Evolutionary conservation across 2,888 invertebrate genomes (phyloP).

Genomic region (Cantharis flavilabris): DNA sequence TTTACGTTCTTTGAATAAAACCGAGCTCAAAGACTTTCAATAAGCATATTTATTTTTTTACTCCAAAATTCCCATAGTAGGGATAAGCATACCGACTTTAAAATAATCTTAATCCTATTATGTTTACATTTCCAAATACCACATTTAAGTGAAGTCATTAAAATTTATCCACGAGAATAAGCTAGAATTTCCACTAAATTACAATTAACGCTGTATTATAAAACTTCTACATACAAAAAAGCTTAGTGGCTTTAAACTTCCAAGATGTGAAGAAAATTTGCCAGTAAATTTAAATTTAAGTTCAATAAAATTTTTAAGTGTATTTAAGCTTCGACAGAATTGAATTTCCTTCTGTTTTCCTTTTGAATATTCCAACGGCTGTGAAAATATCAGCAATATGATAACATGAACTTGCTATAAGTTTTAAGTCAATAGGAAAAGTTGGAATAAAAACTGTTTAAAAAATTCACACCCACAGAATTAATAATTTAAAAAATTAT

Average conservation of each 20-base stretch:
- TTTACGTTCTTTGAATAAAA: too few species aligned
- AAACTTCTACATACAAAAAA: neutral
- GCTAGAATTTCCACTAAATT: neutral
- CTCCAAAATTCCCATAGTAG: too few species aligned
- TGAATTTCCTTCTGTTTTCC: neutral
- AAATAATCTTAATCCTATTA: neutral
- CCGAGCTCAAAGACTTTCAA: too few species aligned
- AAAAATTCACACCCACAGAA: too few species aligned
- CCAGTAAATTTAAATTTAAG: neutral
- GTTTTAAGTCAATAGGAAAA: neutral
- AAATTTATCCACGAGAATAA: neutral
- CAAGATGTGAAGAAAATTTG: neutral
- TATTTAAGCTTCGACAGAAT: neutral
- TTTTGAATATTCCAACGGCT: neutral
- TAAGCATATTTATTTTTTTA: too few species aligned
- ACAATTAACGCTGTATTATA: neutral
- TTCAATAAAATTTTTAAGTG: neutral
- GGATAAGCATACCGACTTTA: neutral
- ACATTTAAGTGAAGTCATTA: neutral
- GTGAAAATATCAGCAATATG: neutral
- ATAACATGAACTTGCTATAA: neutral
- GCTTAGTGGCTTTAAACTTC: neutral
- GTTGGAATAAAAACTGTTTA: too few species aligned
- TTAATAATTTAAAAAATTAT: too few species aligned
- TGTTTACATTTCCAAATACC: neutral